Percentiles rank a stretch among this genome's conserved stretches.
These are phyloP conservation scores for Schizopygopsis pylzovi DNA, from an alignment of 2,797 vertebrate genomes.

Conservation along the genomic window DNA sequence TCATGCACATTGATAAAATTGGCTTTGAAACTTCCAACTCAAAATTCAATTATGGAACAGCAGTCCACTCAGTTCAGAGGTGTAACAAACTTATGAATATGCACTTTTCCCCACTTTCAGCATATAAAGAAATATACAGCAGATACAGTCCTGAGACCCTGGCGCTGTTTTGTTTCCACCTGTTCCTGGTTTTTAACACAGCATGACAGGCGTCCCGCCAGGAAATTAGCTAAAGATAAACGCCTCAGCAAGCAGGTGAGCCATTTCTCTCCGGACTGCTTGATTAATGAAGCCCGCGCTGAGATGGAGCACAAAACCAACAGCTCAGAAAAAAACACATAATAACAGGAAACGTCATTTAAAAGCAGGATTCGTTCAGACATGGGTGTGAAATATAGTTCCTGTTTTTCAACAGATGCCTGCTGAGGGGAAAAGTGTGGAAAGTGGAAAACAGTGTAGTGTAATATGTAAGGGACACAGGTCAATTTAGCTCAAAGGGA, in stretches of 20 bases:
- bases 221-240: constrained; percentile 61
- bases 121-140: background rate
- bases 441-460: constrained; percentile 1
- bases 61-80: background rate
- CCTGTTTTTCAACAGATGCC: constrained; percentile 29
- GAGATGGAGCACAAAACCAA: constrained; percentile 26
- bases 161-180: constrained; percentile 57
- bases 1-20: background rate
- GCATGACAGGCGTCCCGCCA: constrained; percentile 53
- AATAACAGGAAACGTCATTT: constrained; percentile 37
- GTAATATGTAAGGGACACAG: too few species aligned
- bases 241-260: constrained; percentile 55
- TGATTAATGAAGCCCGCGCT: constrained; percentile 54
- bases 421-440: background rate
- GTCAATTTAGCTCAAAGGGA: too few species aligned
- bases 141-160: constrained; percentile 30
- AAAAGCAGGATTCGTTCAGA: constrained; percentile 26
- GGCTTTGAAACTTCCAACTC: background rate
- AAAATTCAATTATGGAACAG: background rate
- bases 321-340: constrained; percentile 15
- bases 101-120: constrained; percentile 7
- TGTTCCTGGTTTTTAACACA: constrained; percentile 50
- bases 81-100: background rate
- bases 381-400: constrained; percentile 16
- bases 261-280: constrained; percentile 41